These are phyloP conservation scores for Rhineura floridana DNA, from an alignment of 2,113 vertebrate species.

Conservation along the genomic window DNA sequence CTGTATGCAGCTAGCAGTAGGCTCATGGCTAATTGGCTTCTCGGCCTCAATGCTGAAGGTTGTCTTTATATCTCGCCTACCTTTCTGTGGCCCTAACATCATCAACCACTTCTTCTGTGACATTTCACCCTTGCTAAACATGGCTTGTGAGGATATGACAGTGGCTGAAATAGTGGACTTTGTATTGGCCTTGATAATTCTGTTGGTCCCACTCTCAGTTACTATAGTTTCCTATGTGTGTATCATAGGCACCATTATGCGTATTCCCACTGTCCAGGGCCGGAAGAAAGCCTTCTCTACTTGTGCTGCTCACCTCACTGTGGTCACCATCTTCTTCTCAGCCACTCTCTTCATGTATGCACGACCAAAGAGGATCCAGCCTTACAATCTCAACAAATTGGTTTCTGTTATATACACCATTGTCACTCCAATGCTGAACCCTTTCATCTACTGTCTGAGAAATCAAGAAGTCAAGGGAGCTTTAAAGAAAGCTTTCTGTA, in stretches of 20 bases:
- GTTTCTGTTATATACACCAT: slow-evolving; percentile 53
- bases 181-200: slow-evolving; percentile 42
- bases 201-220: slow-evolving; percentile 39
- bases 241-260: slow-evolving; percentile 39
- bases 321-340: slow-evolving; percentile 65
- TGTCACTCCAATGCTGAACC: slow-evolving; percentile 56
- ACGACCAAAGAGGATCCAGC: slow-evolving; percentile 36
- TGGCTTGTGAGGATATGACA: slow-evolving; percentile 52
- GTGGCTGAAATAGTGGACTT: slow-evolving; percentile 53
- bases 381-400: slow-evolving; percentile 53
- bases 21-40: slow-evolving; percentile 53
- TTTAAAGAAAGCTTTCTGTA: slow-evolving; percentile 30
- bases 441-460: slow-evolving; percentile 54
- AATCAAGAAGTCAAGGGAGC: slow-evolving; percentile 62
- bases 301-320: slow-evolving; percentile 59
- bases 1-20: slow-evolving; percentile 26
- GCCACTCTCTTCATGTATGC: slow-evolving; percentile 65
- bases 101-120: slow-evolving; percentile 67
- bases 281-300: slow-evolving; percentile 63
- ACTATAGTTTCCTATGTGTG: slow-evolving; percentile 51
- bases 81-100: slow-evolving; percentile 57
- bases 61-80: slow-evolving; percentile 33
- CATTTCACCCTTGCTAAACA: slow-evolving; percentile 52
- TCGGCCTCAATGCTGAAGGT: slow-evolving; percentile 38
- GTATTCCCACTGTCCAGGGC: background rate